These are phyloP conservation scores for Gavia stellata DNA, from an alignment of 2,113 vertebrate species.

Conservation along the genomic window DNA sequence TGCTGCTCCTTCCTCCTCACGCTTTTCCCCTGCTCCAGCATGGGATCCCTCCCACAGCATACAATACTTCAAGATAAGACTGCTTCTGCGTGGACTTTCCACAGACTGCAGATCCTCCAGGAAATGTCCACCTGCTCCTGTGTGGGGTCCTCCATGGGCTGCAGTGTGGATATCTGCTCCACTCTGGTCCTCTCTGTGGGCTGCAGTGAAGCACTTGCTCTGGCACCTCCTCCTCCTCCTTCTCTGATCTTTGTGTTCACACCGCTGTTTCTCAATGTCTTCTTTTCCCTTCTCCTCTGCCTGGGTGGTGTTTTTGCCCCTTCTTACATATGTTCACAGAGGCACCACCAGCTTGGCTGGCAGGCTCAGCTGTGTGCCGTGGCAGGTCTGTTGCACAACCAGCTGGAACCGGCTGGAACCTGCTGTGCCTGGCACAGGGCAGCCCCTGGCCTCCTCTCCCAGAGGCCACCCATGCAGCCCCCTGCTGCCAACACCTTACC, in stretches of 20 bases:
- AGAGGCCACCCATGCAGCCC: background rate
- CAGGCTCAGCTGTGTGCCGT: too few relatives aligned
- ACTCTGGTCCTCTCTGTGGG: background rate
- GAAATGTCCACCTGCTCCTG: background rate
- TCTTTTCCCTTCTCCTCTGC: background rate
- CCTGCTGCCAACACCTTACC: background rate
- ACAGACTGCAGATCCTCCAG: background rate
- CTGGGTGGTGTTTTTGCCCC: fast-evolving
- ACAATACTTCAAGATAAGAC: background rate
- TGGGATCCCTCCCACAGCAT: fast-evolving
- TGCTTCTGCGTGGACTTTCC: background rate
- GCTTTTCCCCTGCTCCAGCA: background rate
- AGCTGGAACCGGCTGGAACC: background rate
- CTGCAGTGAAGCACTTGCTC: background rate
- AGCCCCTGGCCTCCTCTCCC: background rate
- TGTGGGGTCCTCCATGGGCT: background rate
- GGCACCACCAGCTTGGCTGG: background rate
- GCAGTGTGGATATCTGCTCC: background rate
- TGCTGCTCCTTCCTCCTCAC: background rate
- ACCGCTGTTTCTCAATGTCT: background rate
- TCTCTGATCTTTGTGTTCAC: background rate
- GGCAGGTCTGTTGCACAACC: fast-evolving
- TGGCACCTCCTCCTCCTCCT: background rate
- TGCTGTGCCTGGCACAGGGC: too few relatives aligned
- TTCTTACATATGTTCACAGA: background rate